A percentile compares a stretch with the other conserved stretches of the same genome.
Conservation (phyloP, 2,797 vertebrate species). For the Crocodylus rhombifer region DNA sequence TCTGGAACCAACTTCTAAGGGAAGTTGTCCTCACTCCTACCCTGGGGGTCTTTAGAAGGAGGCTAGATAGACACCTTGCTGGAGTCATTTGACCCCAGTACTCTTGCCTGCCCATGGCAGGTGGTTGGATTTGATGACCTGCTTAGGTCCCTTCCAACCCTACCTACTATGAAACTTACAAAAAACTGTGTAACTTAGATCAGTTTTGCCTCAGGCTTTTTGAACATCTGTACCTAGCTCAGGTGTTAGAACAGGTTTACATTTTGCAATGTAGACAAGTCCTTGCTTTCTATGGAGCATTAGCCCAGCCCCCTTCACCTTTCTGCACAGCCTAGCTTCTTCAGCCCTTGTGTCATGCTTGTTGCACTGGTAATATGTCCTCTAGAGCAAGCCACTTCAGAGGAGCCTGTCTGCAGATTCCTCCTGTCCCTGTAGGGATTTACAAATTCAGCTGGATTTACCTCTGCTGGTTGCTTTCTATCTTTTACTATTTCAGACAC, state of each 20-base stretch:
- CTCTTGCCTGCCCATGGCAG: too few relatives aligned
- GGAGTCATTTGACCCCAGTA: too few relatives aligned
- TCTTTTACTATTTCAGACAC: constrained; percentile 53
- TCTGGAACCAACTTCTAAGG: too few relatives aligned
- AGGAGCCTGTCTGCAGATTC: constrained; percentile 17
- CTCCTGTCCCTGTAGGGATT: not conserved
- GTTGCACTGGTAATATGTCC: not conserved
- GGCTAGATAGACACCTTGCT: too few relatives aligned
- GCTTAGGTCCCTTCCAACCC: too few relatives aligned
- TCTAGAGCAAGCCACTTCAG: not conserved
- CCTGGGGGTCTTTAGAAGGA: too few relatives aligned
- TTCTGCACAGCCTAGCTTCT: not conserved
- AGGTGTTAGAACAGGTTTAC: not conserved
- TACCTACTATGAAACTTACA: too few relatives aligned
- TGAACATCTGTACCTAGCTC: not conserved
- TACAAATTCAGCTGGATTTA: not conserved
- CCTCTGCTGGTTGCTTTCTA: constrained; percentile 27
- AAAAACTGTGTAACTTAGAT: too few relatives aligned
- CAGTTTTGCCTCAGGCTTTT: too few relatives aligned
- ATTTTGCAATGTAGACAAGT: not conserved
- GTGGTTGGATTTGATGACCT: too few relatives aligned
- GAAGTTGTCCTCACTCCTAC: too few relatives aligned
- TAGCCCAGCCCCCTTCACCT: fast-evolving
- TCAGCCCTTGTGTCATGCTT: not conserved
- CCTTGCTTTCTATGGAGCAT: not conserved